Evolutionary conservation across 1,140 invertebrate species (phyloP), one percentile per base, ranked within the genome.

Genomic region (Drosophila mojavensis): DNA sequence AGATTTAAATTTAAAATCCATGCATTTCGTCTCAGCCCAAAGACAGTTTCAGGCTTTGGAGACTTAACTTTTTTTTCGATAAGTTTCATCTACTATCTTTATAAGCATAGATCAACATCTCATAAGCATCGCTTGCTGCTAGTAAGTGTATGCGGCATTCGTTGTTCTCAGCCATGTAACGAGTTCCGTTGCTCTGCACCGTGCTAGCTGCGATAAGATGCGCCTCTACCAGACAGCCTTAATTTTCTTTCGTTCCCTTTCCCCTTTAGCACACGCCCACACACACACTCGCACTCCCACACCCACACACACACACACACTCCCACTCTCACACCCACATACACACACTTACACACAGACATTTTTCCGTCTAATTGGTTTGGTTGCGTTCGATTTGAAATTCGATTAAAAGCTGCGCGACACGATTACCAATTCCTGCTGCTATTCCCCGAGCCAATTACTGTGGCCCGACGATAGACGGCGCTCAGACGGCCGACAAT

Each of bases 401-500:
- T 75, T 75, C 73, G 73, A 75, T 75, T 75, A 75, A 75, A 72
- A 61, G 55, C 54, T 61, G 55, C 73, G 67, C 67, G 67, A 53
- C 54, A 61, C 60, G 60, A 65, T 75, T 75, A 64, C 72, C 72
- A 71, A 74, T 62, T 62, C 56, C 66, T 69, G 58, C 45, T 58
- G 33, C 71, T 64, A 75, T 75, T 75, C 72, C 72, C 72, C 67
- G 60, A 75, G 72, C 72, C 72, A 75, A 75, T 75, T 75, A 70
- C 72, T 60, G 36, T 13, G 20, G 28, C 53, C 10, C 48, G 4
- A 28, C 26, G 10, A 63, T 47, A 72, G 39, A 59, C 50, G 47
- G 30, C 48, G 20, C 20, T 20, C 48, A 26, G 39, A 55, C 43
- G 20, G 36, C 51, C 60, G 64, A 69, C 65, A 63, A 69, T 74